Evolutionary conservation across 2,113 vertebrate genomes (phyloP), one percentile per base, ranked within the genome.

Genomic region (Petaurus breviceps): DNA sequence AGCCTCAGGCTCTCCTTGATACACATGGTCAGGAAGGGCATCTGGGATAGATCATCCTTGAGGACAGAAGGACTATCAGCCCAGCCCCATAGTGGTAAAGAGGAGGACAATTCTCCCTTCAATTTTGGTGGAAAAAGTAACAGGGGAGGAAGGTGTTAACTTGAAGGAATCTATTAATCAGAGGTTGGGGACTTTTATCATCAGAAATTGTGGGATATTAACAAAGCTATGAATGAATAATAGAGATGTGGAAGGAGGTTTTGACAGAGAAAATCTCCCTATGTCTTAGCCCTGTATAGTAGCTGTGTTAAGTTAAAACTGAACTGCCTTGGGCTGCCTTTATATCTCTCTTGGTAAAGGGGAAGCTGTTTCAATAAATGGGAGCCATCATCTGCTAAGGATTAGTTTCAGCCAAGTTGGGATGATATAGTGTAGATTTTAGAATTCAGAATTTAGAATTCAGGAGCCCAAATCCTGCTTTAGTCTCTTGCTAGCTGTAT

Each of bases 11-110:
- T 99, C 98, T 99, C 99, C 96, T 99, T 99, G 96, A 99, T 99
- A 98, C 99, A 99, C 99, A 99, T 99, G 96, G 99, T 99, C 97
- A 99, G 99, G 98, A 99, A 99, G 61, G 99, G 98, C 96, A 99
- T 97, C 77, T 92, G 98, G 93, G 99, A 98, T 94, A 99, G 98
- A 95, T 99, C 99, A 11, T 99, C 99, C 99, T 99, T 99, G 28
- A 37, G 53, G 94, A 94, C 61, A 77, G 14, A 77, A 77, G 37
- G n/a, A n/a, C 61, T n/a, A 31, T 77, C 31, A 77, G 14, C 5
- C 37, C 61, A 77, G 4, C 14, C 61, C 37, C 31, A 77, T 19
- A n/a, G 37, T 11, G 16, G 3, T 37, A 14, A 77, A 77, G 1
- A 1, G 37, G 61, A 77, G 61, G 61, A 77, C 37, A 77, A 77